Evolutionary conservation across 2,888 invertebrate species (phyloP).

Genomic region (Dolichomitus sp.): DNA sequence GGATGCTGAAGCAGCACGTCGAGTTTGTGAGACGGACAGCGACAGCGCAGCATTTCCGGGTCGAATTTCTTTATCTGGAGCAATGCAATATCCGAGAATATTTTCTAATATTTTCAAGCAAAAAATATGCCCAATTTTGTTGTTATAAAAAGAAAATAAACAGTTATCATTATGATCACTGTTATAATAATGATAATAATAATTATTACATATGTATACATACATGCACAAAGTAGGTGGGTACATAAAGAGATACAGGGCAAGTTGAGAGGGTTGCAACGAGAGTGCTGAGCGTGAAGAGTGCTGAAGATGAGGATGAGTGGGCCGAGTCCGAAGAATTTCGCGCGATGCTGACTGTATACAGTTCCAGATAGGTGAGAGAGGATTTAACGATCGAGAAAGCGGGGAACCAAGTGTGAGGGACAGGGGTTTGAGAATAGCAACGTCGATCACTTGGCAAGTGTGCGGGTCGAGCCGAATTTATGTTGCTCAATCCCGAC

Average conservation of each 20-base stretch:
- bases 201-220: neutral
- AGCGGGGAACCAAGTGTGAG: constrained; percentile 9
- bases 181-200: no score
- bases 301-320: constrained; percentile 1
- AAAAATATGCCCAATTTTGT: neutral
- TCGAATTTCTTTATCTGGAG: neutral
- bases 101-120: neutral
- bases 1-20: constrained; percentile 12
- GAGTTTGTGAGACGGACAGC: neutral
- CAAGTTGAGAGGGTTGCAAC: constrained; percentile 57
- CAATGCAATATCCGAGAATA: neutral
- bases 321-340: constrained; percentile 46
- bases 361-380: constrained; percentile 56
- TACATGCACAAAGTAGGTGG: constrained; percentile 20
- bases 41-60: neutral
- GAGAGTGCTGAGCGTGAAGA: constrained; percentile 54
- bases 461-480: constrained; percentile 49
- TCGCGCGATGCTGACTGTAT: constrained; percentile 34
- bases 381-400: constrained; percentile 65
- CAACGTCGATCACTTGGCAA: constrained; percentile 57
- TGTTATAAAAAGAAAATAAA: no score
- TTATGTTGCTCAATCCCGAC: constrained; percentile 52
- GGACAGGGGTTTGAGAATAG: constrained; percentile 47
- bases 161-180: neutral
- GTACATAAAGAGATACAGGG: constrained; percentile 38